Percentiles rank a stretch among this genome's conserved stretches.
phyloP scores from a whole-genome alignment of 1,140 invertebrate genomes.

The Leptinotarsa texana region DNA sequence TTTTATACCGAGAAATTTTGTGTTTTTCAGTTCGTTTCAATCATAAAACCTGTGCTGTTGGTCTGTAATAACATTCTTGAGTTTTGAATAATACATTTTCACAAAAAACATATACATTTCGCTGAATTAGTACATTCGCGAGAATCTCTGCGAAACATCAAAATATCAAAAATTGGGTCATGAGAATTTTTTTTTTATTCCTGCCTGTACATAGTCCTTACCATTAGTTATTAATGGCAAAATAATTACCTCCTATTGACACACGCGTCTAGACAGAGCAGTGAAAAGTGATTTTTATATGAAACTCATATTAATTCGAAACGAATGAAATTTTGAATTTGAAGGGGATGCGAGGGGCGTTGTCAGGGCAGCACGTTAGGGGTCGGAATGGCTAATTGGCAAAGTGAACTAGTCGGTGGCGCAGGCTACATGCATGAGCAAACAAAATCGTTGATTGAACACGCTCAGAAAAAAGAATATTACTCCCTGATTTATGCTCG shows the following conservation, averaged over 20 bases:
- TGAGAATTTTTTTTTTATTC: too few relatives aligned
- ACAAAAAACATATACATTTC: too few relatives aligned
- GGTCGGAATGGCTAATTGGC: conserved; percentile 36
- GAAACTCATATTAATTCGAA: conserved; percentile 13
- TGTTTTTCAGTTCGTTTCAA: too few relatives aligned
- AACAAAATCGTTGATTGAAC: conserved; percentile 40
- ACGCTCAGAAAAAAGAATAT: conserved; percentile 28
- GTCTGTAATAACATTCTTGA: too few relatives aligned
- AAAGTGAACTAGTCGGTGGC: conserved; percentile 28
- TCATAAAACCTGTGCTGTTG: too few relatives aligned
- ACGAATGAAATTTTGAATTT: conserved; percentile 22
- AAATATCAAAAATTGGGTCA: too few relatives aligned
- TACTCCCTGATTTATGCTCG: conserved; percentile 29
- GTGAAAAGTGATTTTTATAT: conserved; percentile 1
- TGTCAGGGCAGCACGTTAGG: conserved; percentile 32
- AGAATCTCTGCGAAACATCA: too few relatives aligned
- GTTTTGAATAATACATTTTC: too few relatives aligned
- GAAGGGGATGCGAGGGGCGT: conserved; percentile 31
- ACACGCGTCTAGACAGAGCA: conserved; percentile 9
- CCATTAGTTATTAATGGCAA: background rate
- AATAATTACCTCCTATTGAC: background rate
- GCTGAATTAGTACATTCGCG: too few relatives aligned
- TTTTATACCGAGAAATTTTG: too few relatives aligned
- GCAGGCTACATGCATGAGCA: conserved; percentile 34
- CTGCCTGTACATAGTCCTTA: background rate